Conservation (phyloP, 2,888 invertebrate species). For the Stenolophus ochropezus region DNA sequence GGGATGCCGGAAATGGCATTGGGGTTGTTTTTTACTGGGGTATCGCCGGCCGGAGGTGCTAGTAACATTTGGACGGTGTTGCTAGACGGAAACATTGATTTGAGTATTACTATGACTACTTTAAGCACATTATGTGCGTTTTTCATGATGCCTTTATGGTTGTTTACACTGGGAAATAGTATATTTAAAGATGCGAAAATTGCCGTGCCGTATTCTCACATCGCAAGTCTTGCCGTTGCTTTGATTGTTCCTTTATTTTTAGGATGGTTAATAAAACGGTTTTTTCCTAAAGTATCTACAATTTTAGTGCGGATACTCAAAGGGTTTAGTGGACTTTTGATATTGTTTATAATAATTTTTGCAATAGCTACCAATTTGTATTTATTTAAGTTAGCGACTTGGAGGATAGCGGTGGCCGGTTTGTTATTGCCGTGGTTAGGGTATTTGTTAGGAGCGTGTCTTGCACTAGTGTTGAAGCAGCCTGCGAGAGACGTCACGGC, state of each 20-base stretch:
- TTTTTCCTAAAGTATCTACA: constrained; percentile 80
- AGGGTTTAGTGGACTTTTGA: constrained; percentile 86
- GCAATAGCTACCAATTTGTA: constrained; percentile 93
- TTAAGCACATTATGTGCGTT: constrained; percentile 89
- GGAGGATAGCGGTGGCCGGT: constrained; percentile 89
- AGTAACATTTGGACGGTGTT: constrained; percentile 97
- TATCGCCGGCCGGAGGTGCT: constrained; percentile 95
- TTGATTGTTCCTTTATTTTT: constrained; percentile 86
- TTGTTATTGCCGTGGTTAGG: constrained; percentile 89
- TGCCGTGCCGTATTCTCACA: constrained; percentile 85
- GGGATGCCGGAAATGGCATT: constrained; percentile 82
- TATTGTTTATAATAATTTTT: constrained; percentile 89
- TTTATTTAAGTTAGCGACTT: constrained; percentile 90
- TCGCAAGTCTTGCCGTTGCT: constrained; percentile 83
- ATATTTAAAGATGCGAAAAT: constrained; percentile 85
- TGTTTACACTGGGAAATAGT: constrained; percentile 86
- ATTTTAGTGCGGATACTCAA: constrained; percentile 88
- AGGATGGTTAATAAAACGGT: constrained; percentile 81
- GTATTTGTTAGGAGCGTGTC: constrained; percentile 81
- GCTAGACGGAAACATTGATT: constrained; percentile 92
- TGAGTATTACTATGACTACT: constrained; percentile 97
- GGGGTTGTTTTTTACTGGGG: constrained; percentile 92
- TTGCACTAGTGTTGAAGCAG: constrained; percentile 79
- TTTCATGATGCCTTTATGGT: constrained; percentile 93
- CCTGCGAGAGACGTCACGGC: constrained; percentile 84